Evolutionary conservation across 2,797 vertebrate genomes (phyloP).

Genomic region (Dendrocincla fuliginosa): DNA sequence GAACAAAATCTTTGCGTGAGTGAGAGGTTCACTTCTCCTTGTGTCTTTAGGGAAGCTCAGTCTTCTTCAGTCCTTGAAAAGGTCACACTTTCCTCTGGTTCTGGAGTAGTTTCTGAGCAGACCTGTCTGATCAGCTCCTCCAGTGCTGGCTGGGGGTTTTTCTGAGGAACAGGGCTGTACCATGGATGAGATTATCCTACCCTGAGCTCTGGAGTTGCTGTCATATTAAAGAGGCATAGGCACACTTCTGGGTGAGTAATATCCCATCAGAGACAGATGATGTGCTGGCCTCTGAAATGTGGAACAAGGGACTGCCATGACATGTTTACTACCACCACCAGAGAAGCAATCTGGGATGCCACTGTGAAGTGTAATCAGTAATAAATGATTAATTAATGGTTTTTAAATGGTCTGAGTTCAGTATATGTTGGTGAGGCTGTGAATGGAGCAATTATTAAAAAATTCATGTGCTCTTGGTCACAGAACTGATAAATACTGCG

Average conservation of each 20-base stretch:
- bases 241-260: background rate
- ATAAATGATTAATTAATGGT: constrained; percentile 59
- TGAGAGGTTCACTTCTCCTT: background rate
- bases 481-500: constrained; percentile 39
- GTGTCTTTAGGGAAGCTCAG: background rate
- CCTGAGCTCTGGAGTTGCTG: background rate
- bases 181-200: background rate
- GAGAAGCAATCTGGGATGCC: constrained; percentile 1
- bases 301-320: background rate
- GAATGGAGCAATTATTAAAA: constrained; percentile 53
- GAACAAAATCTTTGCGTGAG: background rate
- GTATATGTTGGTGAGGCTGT: background rate
- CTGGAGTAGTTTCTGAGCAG: background rate
- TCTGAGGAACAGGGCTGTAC: background rate
- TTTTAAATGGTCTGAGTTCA: constrained; percentile 39
- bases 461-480: constrained; percentile 36
- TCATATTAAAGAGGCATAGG: background rate
- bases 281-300: background rate
- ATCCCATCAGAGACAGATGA: background rate
- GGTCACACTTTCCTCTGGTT: background rate
- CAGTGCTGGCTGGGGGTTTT: background rate
- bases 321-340: constrained; percentile 18
- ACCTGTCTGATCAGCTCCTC: background rate
- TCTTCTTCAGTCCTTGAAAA: background rate
- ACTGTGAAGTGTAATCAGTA: constrained; percentile 31